Conservation (phyloP, 2,797 vertebrate species). For the Erpetoichthys calabaricus region DNA sequence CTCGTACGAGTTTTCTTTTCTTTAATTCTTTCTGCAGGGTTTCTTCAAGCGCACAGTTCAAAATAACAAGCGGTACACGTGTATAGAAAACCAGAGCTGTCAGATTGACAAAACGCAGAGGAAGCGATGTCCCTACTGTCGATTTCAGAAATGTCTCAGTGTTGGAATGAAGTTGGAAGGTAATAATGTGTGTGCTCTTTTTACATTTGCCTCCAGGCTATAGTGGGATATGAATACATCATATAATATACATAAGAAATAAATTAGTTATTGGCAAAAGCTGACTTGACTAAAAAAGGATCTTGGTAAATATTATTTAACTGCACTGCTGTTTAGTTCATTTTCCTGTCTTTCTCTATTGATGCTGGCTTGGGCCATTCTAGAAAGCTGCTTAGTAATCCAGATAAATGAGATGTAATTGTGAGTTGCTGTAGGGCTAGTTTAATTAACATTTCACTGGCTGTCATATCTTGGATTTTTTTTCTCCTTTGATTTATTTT, state of each 20-base stretch:
- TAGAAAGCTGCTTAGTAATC: constrained; percentile 7
- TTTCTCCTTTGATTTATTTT: constrained; percentile 18
- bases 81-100: constrained; percentile 98
- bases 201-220: too few species aligned
- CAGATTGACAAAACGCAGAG: constrained; percentile 98
- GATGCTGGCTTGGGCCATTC: too few species aligned
- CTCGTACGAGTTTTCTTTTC: constrained; percentile 16
- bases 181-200: constrained; percentile 35
- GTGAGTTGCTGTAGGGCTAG: constrained; percentile 49
- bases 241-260: too few species aligned
- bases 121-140: constrained; percentile 94
- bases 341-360: neutral
- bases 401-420: constrained; percentile 51
- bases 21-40: constrained; percentile 60
- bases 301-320: too few species aligned
- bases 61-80: constrained; percentile 99
- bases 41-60: constrained; percentile 99
- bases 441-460: constrained; percentile 26
- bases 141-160: constrained; percentile 95
- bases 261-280: too few species aligned
- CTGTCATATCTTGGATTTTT: constrained; percentile 38
- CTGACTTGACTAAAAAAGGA: too few species aligned
- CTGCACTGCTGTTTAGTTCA: too few species aligned
- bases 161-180: constrained; percentile 98
- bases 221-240: too few species aligned